phyloP scores from a whole-genome alignment of 2,888 invertebrate species.

The Lochmaea crataegi region DNA sequence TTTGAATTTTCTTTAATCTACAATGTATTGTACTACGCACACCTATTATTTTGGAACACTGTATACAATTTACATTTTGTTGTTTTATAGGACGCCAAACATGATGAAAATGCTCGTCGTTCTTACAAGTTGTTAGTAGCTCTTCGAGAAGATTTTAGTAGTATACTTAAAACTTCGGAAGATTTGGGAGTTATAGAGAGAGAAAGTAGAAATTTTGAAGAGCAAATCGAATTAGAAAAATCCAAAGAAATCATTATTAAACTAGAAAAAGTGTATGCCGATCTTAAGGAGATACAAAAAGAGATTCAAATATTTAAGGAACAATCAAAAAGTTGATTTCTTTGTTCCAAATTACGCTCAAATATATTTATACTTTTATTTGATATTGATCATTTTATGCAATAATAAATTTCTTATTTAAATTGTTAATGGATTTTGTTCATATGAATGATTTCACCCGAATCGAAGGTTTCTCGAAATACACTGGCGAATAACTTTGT shows the following conservation, averaged over 20 bases:
- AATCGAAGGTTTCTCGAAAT: too few relatives aligned
- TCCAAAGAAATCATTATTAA: conserved; percentile 73
- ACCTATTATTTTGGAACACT: background rate
- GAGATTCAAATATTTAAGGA: conserved; percentile 64
- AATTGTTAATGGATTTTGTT: too few relatives aligned
- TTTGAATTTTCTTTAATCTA: too few relatives aligned
- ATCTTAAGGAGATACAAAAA: conserved; percentile 80
- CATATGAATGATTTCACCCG: too few relatives aligned
- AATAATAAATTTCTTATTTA: background rate
- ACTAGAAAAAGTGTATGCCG: conserved; percentile 80
- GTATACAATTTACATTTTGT: background rate
- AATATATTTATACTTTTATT: background rate
- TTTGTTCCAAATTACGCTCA: background rate
- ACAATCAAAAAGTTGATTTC: conserved; percentile 23
- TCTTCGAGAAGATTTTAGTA: conserved; percentile 86
- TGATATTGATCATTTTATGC: background rate
- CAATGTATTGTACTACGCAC: too few relatives aligned
- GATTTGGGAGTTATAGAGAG: conserved; percentile 87
- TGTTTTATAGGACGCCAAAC: conserved; percentile 84
- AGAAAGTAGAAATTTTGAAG: conserved; percentile 91
- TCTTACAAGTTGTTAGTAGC: conserved; percentile 92
- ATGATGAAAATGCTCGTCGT: conserved; percentile 86
- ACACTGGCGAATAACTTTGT: too few relatives aligned
- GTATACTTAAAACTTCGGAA: conserved; percentile 84
- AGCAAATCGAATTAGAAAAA: conserved; percentile 89